Evolutionary conservation across 1,140 invertebrate species (phyloP), one percentile per base, ranked within the genome.

Genomic region (Drosophila chauvacae): DNA sequence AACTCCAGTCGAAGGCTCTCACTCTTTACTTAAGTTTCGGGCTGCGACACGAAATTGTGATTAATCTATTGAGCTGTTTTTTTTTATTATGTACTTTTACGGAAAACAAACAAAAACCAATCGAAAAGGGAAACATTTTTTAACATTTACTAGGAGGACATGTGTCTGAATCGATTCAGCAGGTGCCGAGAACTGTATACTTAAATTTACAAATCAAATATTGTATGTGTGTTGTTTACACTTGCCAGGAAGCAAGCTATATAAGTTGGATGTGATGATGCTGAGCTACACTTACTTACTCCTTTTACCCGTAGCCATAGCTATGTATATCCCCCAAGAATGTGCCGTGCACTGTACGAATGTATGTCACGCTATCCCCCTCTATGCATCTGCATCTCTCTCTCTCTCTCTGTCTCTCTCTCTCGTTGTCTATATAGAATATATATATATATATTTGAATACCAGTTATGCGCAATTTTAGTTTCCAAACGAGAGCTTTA

Each of bases 11-110:
- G 35, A 56, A 18, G 14, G 14, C 53, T 56, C 14, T 45, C 42
- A 6, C 18, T 56, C 53, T 55, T 55, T 56, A 39, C 57, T 61
- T 61, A 37, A 28, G 41, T 77, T 75, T 42, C 30, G 51, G 76
- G 45, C 58, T 71, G 53, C 56, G 18, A 60, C 60, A 80, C 58
- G 48, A 80, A 82, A 83, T 83, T 82, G 80, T 83, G 80, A 83
- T 84, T 75, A 75, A 83, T 76, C 66, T 61, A 77, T 65, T 77
- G 61, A 70, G 58, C 71, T 65, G 79, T 65, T 77, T 23, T 23
- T 23, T 23, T 23, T 74, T 76, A 82, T 80, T 65, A 82, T 79
- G 75, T 82, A 81, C 80, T 82, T 82, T 79, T 64, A 66, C 50
- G 44, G 39, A 41, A 35, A 20, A 26, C 11, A 57, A 63, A 26